Evolutionary conservation across 53 echinoderm and acorn worm genomes (phyloP).

Genomic region (Luidia sarsii): DNA sequence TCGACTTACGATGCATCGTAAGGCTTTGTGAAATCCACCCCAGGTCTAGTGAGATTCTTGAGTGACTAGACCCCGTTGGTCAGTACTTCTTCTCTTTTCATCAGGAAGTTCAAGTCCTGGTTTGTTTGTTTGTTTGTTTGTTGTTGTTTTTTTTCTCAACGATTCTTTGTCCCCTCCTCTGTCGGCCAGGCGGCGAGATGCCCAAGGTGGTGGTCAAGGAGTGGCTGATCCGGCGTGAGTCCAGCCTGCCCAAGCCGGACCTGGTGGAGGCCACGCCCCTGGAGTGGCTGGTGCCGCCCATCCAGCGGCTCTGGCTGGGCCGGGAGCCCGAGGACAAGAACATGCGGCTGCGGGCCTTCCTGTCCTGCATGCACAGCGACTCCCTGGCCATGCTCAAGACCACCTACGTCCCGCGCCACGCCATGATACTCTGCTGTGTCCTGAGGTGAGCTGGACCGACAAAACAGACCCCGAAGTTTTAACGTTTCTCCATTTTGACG

Average conservation of each 20-base stretch:
- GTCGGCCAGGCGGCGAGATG: conserved; percentile 41
- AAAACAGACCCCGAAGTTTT: too few species aligned
- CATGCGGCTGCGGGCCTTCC: conserved; percentile 86
- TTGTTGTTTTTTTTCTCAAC: too few species aligned
- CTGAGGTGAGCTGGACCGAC: conserved; percentile 76
- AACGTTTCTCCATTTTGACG: too few species aligned
- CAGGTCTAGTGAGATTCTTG: too few species aligned
- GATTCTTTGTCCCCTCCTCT: too few species aligned
- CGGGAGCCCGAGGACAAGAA: conserved; percentile 91
- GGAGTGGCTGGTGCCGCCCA: conserved; percentile 87
- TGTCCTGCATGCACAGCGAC: conserved; percentile 96
- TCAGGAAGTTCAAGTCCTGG: too few species aligned
- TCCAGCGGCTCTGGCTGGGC: conserved; percentile 89
- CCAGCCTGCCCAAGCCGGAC: conserved; percentile 90
- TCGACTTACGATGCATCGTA: too few species aligned
- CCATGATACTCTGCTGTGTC: conserved; percentile 93
- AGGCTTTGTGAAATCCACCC: too few species aligned
- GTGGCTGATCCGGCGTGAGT: conserved; percentile 91
- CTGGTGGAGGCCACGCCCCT: conserved; percentile 82
- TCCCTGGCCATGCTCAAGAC: conserved; percentile 95
- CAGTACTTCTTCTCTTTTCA: too few species aligned
- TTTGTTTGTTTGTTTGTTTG: too few species aligned
- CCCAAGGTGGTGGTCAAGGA: conserved; percentile 84
- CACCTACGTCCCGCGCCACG: conserved; percentile 92
- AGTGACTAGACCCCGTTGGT: too few species aligned